A percentile compares a stretch with the other conserved stretches of the same genome.
phyloP scores from a whole-genome alignment of 1,140 invertebrate species.

The Brachionus koreanus region DNA sequence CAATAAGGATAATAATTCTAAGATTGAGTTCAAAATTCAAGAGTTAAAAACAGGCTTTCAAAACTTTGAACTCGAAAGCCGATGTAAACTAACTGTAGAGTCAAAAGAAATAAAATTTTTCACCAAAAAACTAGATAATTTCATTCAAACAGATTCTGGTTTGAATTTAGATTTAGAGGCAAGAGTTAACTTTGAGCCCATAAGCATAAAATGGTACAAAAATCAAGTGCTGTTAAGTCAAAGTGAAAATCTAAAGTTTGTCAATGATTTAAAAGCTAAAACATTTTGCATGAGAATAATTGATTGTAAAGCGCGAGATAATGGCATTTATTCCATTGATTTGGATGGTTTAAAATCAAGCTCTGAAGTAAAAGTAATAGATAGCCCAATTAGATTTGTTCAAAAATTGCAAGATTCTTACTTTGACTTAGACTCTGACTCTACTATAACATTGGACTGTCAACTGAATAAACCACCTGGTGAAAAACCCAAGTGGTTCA shows the following conservation, averaged over 20 bases:
- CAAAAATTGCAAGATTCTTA: slow-evolving; percentile 13
- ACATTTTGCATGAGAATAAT: not conserved
- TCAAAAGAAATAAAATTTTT: not conserved
- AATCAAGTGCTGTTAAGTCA: not conserved
- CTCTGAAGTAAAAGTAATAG: not conserved
- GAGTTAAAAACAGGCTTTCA: not conserved
- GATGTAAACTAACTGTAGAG: not conserved
- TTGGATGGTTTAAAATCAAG: not conserved
- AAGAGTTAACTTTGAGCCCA: slow-evolving; percentile 17
- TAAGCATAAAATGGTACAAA: not conserved
- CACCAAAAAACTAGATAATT: slow-evolving; percentile 21
- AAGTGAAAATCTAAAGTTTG: not conserved
- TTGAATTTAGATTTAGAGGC: slow-evolving; percentile 33
- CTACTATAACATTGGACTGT: slow-evolving; percentile 2
- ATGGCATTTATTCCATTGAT: slow-evolving; percentile 20
- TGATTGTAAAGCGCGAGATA: not conserved
- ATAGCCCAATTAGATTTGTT: slow-evolving; percentile 14
- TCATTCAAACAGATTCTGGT: not conserved
- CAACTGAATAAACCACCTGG: not conserved
- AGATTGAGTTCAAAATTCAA: slow-evolving; percentile 23
- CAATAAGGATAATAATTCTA: not conserved
- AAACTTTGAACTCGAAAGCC: not conserved
- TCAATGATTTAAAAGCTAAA: not conserved
- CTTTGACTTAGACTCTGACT: slow-evolving; percentile 15
- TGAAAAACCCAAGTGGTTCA: slow-evolving; percentile 27